Evolutionary conservation across 2,888 invertebrate species (phyloP).

Genomic region (Magallana nippona): DNA sequence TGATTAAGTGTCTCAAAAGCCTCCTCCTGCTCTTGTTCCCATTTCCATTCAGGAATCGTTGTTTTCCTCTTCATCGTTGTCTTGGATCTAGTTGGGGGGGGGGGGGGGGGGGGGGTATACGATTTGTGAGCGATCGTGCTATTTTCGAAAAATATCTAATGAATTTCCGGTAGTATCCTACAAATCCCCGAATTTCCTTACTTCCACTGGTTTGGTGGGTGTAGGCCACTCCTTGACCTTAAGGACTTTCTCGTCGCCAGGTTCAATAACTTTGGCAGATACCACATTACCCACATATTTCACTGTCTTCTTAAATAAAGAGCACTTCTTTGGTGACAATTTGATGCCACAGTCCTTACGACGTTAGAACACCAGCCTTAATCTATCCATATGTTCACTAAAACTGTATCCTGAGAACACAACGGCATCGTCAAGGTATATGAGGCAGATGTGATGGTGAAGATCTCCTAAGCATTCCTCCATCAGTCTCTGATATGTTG

Average conservation of each 20-base stretch:
- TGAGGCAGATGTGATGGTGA: constrained; percentile 40
- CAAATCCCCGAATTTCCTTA: constrained; percentile 51
- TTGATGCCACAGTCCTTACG: constrained; percentile 35
- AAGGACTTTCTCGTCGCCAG: constrained; percentile 24
- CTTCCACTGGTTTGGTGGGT: constrained; percentile 43
- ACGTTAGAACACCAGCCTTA: constrained; percentile 31
- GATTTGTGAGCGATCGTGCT: constrained; percentile 39
- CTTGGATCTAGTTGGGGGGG: constrained; percentile 34
- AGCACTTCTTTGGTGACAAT: constrained; percentile 38
- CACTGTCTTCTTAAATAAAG: constrained; percentile 37
- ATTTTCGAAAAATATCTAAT: constrained; percentile 43
- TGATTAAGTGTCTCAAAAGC: constrained; percentile 37
- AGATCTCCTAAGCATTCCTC: constrained; percentile 43
- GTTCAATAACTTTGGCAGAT: constrained; percentile 25
- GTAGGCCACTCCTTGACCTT: constrained; percentile 35
- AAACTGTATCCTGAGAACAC: constrained; percentile 46
- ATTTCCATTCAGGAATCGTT: constrained; percentile 7
- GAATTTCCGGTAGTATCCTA: constrained; percentile 41
- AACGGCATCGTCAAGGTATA: constrained; percentile 57
- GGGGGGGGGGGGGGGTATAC: constrained; percentile 22
- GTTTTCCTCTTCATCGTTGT: constrained; percentile 26
- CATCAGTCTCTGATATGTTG: constrained; percentile 45
- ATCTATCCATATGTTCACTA: constrained; percentile 36
- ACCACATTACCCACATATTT: constrained; percentile 41
- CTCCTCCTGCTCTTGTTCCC: constrained; percentile 37